Base-by-base conservation (phyloP, 2,797 vertebrate species). In the Parotocinclus haroldoi region DNA sequence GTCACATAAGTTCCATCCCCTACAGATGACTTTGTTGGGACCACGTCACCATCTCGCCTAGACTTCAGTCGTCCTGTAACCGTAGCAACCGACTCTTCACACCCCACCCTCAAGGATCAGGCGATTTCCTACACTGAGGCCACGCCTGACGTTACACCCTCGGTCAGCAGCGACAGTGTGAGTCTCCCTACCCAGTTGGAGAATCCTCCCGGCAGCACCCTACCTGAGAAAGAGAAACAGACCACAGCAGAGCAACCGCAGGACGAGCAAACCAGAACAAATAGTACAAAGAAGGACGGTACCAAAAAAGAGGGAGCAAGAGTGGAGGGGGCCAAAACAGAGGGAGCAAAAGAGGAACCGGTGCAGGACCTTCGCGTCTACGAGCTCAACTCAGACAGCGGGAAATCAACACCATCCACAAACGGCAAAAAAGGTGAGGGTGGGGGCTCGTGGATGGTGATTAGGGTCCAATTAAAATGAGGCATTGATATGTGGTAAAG, bases 331-430 rank as follows among this genome's bases (percentile, higher is more conserved):
- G 11, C 16, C 13, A 40, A n/a, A 39, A 62, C 49, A 18, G 56
- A 61, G 45, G 13, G 51, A 19, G 48, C 55, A 69, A 93, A 89
- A 87, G 80, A 77, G 58, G 93, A 98, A 0, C 91, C 82, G 0
- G 91, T 90, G 0, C 92, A 93, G n/a, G 97, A 99, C 74, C 86
- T 99, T 36, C 78, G 96, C 57, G 93, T 98, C 68, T 99, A 98
- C 44, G 96, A 99, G 86, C 93, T 99, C 3, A 98, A 96, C 83
- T 99, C 96, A 0, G 96, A 98, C 73, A 99, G 97, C 0, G 97
- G 96, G 42, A 99, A 99, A 79, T 99, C 97, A 12, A 98, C 96
- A 0, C 96, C 97, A 17, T 98, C 97, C 62, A 99, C 98, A 87
- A 98, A 96, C 0, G 96, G 95, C 78, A 95, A 98, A 85, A 99